phyloP scores from a whole-genome alignment of 2,888 invertebrate genomes.

The Sesamia inferens region DNA sequence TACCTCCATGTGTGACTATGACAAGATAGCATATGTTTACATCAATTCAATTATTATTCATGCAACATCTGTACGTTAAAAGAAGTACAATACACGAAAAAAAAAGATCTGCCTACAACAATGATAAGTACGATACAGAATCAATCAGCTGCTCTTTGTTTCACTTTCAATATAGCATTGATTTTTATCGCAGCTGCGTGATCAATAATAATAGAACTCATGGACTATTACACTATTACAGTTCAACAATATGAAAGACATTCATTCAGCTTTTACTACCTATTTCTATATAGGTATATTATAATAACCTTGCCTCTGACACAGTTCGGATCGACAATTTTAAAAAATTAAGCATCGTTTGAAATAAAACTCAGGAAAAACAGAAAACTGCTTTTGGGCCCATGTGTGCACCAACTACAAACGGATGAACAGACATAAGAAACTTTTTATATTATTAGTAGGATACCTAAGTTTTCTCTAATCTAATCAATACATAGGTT shows the following conservation, averaged over 20 bases:
- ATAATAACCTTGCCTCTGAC: not conserved
- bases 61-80: not conserved
- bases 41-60: not conserved
- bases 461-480: not conserved
- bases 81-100: constrained; percentile 1
- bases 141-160: constrained; percentile 34
- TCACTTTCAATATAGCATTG: constrained; percentile 11
- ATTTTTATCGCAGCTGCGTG: constrained; percentile 37
- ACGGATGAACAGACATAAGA: not conserved
- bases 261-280: constrained; percentile 3
- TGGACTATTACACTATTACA: constrained; percentile 25
- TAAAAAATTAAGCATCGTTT: not conserved
- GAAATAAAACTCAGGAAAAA: not conserved
- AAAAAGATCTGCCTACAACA: not conserved
- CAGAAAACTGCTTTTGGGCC: not conserved
- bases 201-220: constrained; percentile 34
- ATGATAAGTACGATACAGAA: not conserved
- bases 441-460: not conserved
- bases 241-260: constrained; percentile 26
- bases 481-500: not conserved
- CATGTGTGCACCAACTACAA: not conserved
- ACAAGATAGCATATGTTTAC: not conserved
- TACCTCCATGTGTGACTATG: too few relatives aligned
- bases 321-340: not conserved
- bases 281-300: not conserved